Percentiles rank a stretch among this genome's conserved stretches.
Evolutionary conservation across 2,113 vertebrate species (phyloP).

Genomic region (Onychorhynchus coronatus): DNA sequence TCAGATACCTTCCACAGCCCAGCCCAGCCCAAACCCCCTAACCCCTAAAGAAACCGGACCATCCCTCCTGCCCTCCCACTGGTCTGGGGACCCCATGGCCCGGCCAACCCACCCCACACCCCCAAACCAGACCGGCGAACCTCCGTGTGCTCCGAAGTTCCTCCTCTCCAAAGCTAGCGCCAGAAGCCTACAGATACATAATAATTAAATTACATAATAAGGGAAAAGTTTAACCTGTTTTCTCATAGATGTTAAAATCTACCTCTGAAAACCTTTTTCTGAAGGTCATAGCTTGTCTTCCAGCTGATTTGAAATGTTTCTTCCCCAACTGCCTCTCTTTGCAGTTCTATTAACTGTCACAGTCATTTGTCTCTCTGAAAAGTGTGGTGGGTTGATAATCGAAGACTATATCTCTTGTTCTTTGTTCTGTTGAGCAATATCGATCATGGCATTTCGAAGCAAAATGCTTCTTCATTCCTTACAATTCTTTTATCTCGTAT

Average conservation of each 20-base stretch:
- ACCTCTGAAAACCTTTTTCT: conserved; percentile 1
- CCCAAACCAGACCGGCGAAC: no score
- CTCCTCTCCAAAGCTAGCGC: no score
- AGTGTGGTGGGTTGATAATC: background rate
- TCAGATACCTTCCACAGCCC: no score
- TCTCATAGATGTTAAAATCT: background rate
- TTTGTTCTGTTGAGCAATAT: background rate
- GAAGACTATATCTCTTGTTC: background rate
- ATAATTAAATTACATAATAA: no score
- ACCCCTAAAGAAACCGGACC: no score
- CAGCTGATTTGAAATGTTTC: background rate
- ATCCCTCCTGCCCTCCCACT: no score
- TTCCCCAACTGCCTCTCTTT: background rate
- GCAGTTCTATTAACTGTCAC: background rate
- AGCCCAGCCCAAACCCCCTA: no score
- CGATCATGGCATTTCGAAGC: background rate
- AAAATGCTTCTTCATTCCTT: background rate
- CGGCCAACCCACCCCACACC: no score
- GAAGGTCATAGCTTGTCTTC: background rate
- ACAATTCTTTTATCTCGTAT: background rate
- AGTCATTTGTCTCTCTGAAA: background rate
- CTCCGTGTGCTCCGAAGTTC: no score
- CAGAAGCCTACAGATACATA: no score
- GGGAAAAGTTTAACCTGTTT: conserved; percentile 8
- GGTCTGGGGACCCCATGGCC: no score